Base-by-base conservation (phyloP, 2,888 invertebrate genomes). In the Drosophila fungiperda region DNA sequence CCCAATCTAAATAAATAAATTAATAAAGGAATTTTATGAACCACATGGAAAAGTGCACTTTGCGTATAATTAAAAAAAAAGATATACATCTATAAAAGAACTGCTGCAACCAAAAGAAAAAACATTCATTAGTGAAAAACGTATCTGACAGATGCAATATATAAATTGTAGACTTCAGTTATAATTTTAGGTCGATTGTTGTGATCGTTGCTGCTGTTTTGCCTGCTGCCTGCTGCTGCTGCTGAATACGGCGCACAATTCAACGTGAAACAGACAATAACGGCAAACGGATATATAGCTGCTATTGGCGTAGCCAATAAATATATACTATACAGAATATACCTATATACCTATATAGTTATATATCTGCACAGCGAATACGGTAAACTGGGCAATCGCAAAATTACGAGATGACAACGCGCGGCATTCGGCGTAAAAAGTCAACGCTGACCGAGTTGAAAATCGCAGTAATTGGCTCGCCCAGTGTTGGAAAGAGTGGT, bases 401-500 rank as follows among this genome's bases (percentile, higher is more conserved):
- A 69, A 50, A 65, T 53, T 45, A 45, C 66, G 79, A 78, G 58
- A 96, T 96, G 96, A 95, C 97, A 88, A 95, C 97, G 82, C 95
- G 97, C 89, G 97, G 96, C 55, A 97, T 98, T 82, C 94, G 97
- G 84, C 95, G 97, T 89, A 98, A 98, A 94, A 98, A 98, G 94
- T 97, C 97, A 52, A 96, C 97, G 84, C 94, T 98, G 77, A 96
- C 97, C 73, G 98, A 98, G 94, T 96, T 98, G 81, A 98, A 98
- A 94, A 96, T 98, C 87, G 97, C 97, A 49, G 97, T 98, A 83
- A 94, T 98, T 81, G 98, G 98, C 66, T 97, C 97, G 67, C 97
- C 97, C 20, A 96, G 96, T 77, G 98, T 98, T 79, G 98, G 98
- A 74, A 98, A 98, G 94, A 98, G 97, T 93, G 98, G 98, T 98